These are phyloP conservation scores for mouse (Mus musculus) DNA, from an alignment of 2,113 vertebrate species.

Conservation along the genomic window GRCm39 chr3:81633001-81633500, in stretches of 20 bases:
- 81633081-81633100: too few relatives aligned
- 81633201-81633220: background rate
- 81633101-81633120: background rate
- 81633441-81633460: background rate
- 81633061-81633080: background rate
- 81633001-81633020: background rate
- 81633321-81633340: background rate
- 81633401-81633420: background rate
- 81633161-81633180: background rate
- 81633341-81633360: background rate
- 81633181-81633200: background rate
- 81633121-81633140: background rate
- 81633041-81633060: background rate
- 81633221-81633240: background rate
- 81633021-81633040: background rate
- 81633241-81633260: background rate
- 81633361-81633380: background rate
- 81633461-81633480: background rate
- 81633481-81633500: constrained; percentile 10
- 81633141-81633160: background rate
- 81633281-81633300: background rate
- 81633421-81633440: background rate
- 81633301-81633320: background rate
- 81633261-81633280: background rate
- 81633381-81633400: background rate